Base-by-base conservation (phyloP, 2,888 invertebrate species). In the Agriopis marginaria region DNA sequence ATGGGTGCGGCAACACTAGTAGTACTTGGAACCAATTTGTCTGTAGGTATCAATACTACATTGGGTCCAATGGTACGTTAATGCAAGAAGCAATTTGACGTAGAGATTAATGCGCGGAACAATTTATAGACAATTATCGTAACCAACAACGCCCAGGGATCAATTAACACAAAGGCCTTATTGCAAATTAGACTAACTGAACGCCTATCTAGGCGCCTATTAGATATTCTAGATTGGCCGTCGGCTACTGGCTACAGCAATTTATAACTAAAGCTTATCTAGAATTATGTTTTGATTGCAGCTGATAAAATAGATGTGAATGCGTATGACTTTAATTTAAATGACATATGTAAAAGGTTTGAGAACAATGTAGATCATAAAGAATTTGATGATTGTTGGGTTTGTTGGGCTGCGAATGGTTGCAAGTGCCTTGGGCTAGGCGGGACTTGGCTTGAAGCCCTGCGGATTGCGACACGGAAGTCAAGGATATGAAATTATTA, bases 101-200 rank as follows among this genome's bases (percentile, higher is more conserved):
- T 83, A 75, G 84, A 90, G 92, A 93, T 93, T 91, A 91, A 91
- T 92, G 90, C 81, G 79, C 86, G 85, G 84, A 89, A 91, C 92
- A 90, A 92, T 93, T 93, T 93, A 93, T 91, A 85, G 93, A 89
- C 92, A 91, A 93, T 93, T 93, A 93, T 88, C 87, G 90, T 89
- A 86, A 87, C 89, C 86, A 86, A 90, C 86, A 83, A 84, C 84
- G 84, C 83, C 84, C 83, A 78, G 87, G 86, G 91, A 92, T 91
- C 93, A 90, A 93, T 93, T 93, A 93, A 91, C 91, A 89, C 89
- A 87, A 89, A 90, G 88, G 88, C 84, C 82, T 86, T 86, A 90
- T 90, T 89, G 91, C 91, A 91, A 92, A 92, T 93, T 91, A 93
- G 89, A 86, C 88, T 89, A 88, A 88, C 86, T 82, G 83, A 84